Evolutionary conservation across 2,888 invertebrate species (phyloP), one percentile per base, ranked within the genome.

Genomic region (Eupithecia insigniata): DNA sequence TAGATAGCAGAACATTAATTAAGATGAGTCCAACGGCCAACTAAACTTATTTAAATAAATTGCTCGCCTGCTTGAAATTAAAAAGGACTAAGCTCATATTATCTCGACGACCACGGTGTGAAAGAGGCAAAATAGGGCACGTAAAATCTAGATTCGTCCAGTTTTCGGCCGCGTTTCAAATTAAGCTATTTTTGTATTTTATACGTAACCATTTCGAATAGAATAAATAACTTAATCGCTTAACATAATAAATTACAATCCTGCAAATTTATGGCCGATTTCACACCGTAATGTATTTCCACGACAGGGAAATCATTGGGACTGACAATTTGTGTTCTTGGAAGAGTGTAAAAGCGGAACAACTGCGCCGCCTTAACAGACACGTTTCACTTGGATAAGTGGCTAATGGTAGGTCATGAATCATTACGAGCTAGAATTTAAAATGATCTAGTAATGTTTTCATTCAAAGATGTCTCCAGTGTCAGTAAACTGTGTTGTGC

Each of bases 1-100:
- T 22, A 70, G 79, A 81, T 83, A 81, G 80, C 76, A 78, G 81
- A 80, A 80, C 83, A 81, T 83, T 88, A 86, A 89, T 87, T 84
- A 85, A 87, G 85, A 88, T 85, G 84, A 84, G 81, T 84, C 80
- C 75, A 75, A 73, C 69, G 71, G 71, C 75, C 72, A 80, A 82
- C 80, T 84, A 83, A 88, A 88, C 88, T 89, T 85, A 82, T 83
- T 85, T 81, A 81, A 84, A 82, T 82, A 84, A 87, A 87, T 86
- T 84, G 81, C 81, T 79, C 30, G 18, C 60, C 60, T 28, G 60
- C 36, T 39, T 39, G 5, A 64, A 39, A 64, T 64, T 64, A 64
- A 26, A 64, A 64, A 22, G n/a, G 32, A 62, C 34, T 62, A 36
- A 64, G 34, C 64, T 30, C 18, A 30, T 60, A 30, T 60, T 30